phyloP scores from a whole-genome alignment of 2,113 vertebrate genomes.

The Axis porcinus region DNA sequence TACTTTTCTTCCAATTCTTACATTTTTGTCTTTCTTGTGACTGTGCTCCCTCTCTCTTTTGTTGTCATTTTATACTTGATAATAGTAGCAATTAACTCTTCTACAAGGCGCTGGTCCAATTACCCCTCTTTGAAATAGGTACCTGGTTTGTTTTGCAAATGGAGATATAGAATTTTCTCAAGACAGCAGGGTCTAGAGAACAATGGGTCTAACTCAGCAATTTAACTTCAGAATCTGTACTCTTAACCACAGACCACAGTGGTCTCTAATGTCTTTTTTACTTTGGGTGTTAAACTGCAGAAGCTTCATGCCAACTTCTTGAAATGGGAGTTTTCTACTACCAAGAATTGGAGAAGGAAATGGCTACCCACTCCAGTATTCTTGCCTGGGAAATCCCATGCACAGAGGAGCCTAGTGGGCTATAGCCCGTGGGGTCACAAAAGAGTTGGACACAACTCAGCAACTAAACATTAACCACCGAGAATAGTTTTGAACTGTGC shows the following conservation, averaged over 20 bases:
- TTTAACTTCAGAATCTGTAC: not conserved
- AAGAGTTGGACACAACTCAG: not conserved
- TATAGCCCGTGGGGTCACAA: not conserved
- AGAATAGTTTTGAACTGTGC: not conserved
- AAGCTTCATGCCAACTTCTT: not conserved
- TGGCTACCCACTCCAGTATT: not conserved
- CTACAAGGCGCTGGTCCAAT: not conserved
- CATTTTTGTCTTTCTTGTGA: fast-evolving
- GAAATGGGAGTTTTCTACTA: not conserved
- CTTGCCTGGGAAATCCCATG: not conserved
- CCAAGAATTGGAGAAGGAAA: not conserved
- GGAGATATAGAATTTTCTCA: not conserved
- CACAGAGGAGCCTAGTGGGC: not conserved
- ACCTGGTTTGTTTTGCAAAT: not conserved
- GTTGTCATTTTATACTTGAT: not conserved
- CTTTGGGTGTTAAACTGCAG: not conserved
- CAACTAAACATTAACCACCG: not conserved
- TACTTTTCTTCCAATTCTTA: not conserved
- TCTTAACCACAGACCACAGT: not conserved
- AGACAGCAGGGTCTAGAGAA: not conserved
- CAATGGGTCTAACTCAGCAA: not conserved
- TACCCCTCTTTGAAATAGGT: not conserved
- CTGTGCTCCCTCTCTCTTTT: not conserved
- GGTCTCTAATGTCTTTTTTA: not conserved
- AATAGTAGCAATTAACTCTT: not conserved